These are phyloP conservation scores for Thinocorus orbignyianus DNA, from an alignment of 2,113 vertebrate genomes.

Conservation along the genomic window DNA sequence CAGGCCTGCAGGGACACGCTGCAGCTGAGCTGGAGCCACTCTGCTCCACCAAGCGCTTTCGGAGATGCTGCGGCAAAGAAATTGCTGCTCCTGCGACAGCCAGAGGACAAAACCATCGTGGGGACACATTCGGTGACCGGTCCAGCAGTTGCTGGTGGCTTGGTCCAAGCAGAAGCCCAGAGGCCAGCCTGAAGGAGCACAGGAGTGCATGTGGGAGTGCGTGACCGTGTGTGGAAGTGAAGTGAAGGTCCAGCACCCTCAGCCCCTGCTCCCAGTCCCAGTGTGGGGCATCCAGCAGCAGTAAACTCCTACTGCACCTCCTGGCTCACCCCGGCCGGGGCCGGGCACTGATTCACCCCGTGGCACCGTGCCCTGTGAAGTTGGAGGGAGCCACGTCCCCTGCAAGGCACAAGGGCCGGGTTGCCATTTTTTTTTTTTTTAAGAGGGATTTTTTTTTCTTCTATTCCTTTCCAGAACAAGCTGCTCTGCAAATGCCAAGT, in stretches of 20 bases:
- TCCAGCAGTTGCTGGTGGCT: rapidly evolving
- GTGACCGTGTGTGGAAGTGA: rapidly evolving
- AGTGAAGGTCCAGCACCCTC: not conserved
- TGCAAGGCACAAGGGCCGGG: not conserved
- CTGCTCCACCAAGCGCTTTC: rapidly evolving
- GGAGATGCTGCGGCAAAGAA: not conserved
- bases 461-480: conserved; percentile 11
- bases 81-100: not conserved
- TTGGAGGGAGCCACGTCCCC: conserved; percentile 1
- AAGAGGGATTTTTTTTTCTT: not conserved
- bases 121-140: rapidly evolving
- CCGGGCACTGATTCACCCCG: not conserved
- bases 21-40: not conserved
- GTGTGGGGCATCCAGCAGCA: rapidly evolving
- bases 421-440: not conserved
- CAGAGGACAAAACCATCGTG: not conserved
- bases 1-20: not conserved
- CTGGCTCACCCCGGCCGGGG: not conserved
- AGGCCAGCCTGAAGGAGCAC: not conserved
- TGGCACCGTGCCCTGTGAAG: not conserved
- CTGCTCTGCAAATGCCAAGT: conserved; percentile 62
- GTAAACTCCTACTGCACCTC: not conserved
- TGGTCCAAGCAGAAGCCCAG: not conserved
- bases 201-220: rapidly evolving
- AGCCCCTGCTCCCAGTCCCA: not conserved